Conservation (phyloP, 2,888 invertebrate species). For the Melieria omissa region DNA sequence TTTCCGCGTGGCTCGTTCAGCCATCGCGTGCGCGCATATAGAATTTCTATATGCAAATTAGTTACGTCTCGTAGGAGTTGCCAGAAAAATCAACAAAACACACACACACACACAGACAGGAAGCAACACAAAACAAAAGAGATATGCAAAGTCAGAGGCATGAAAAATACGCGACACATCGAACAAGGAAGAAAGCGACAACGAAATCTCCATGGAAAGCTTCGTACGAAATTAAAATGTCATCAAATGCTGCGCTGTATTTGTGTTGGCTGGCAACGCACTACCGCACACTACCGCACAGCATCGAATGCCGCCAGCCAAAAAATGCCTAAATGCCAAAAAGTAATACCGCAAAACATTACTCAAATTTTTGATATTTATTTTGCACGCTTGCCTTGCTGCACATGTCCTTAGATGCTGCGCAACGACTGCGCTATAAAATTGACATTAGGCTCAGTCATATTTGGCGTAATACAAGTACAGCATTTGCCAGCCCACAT, state of each 20-base stretch:
- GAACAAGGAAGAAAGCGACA: slow-evolving; percentile 2
- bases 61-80: slow-evolving; percentile 20
- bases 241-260: slow-evolving; percentile 12
- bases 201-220: background rate
- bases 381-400: no score
- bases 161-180: background rate
- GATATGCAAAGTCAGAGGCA: background rate
- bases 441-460: no score
- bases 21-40: background rate
- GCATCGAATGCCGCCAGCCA: no score
- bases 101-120: background rate
- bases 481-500: no score
- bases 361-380: no score
- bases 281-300: no score
- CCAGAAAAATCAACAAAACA: background rate
- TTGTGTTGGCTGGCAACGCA: no score
- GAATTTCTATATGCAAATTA: slow-evolving; percentile 29
- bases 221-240: slow-evolving; percentile 23
- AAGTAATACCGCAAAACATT: no score
- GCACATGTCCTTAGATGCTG: no score
- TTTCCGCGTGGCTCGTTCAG: slow-evolving; percentile 43
- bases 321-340: no score
- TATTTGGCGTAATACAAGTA: no score
- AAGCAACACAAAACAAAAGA: background rate
- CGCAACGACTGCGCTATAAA: no score